phyloP scores from a whole-genome alignment of 2,888 invertebrate species.

The Folsomia manolachei region DNA sequence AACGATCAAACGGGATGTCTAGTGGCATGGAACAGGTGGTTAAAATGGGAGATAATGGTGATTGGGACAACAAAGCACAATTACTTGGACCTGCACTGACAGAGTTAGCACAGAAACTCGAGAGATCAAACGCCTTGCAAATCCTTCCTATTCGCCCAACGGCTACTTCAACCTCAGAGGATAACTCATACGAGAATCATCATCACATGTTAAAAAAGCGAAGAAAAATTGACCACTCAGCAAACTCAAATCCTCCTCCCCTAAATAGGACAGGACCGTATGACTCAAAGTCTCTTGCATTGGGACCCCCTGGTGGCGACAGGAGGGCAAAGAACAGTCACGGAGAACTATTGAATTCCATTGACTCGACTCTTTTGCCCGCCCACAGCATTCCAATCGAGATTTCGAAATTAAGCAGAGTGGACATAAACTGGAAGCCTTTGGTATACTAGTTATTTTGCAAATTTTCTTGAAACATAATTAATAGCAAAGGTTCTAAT shows the following conservation, averaged over 20 bases:
- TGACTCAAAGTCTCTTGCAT: slow-evolving; percentile 2
- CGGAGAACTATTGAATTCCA: slow-evolving; percentile 5
- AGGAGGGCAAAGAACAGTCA: background rate
- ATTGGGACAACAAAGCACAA: slow-evolving; percentile 29
- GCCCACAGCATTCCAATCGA: background rate
- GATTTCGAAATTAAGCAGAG: background rate
- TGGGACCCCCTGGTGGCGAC: slow-evolving; percentile 6
- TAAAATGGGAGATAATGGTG: background rate
- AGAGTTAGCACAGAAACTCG: slow-evolving; percentile 48
- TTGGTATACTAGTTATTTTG: background rate
- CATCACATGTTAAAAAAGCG: slow-evolving; percentile 26
- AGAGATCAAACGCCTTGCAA: slow-evolving; percentile 47
- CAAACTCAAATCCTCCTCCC: background rate
- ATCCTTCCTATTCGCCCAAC: slow-evolving; percentile 46
- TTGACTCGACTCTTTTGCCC: background rate
- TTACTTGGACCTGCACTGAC: slow-evolving; percentile 45
- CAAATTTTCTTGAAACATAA: background rate
- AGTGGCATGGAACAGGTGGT: background rate
- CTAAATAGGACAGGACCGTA: slow-evolving; percentile 1
- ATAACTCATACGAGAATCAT: no score
- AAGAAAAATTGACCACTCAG: slow-evolving; percentile 32
- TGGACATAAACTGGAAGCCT: background rate
- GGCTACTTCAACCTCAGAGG: slow-evolving; percentile 15
- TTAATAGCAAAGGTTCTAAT: background rate
- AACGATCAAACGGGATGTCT: background rate